phyloP scores from a whole-genome alignment of 2,888 invertebrate species.

The Xylophagus ater region DNA sequence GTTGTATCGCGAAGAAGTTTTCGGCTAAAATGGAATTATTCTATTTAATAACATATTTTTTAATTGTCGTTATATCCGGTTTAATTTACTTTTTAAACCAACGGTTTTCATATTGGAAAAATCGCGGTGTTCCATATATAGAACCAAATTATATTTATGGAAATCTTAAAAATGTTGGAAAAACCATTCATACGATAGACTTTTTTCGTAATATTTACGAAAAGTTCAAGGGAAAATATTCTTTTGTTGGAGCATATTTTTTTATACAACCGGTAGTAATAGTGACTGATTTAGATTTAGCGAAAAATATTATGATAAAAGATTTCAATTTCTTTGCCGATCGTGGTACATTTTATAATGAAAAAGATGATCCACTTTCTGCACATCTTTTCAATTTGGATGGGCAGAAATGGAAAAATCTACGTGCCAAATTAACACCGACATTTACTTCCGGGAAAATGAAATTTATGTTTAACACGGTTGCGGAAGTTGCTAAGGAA shows the following conservation, averaged over 20 bases:
- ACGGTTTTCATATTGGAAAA: constrained; percentile 25
- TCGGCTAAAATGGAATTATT: too few relatives aligned
- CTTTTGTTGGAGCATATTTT: constrained; percentile 14
- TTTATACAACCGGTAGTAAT: constrained; percentile 13
- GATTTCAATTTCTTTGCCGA: constrained; percentile 27
- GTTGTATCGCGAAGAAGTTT: too few relatives aligned
- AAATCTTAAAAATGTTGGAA: constrained; percentile 20
- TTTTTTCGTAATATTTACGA: constrained; percentile 22
- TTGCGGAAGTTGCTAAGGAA: too few relatives aligned
- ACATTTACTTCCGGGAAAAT: too few relatives aligned
- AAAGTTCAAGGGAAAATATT: constrained; percentile 8
- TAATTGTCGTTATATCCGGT: too few relatives aligned
- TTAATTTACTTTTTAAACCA: too few relatives aligned
- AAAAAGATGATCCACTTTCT: constrained; percentile 23
- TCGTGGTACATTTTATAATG: constrained; percentile 23
- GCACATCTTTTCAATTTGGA: too few relatives aligned
- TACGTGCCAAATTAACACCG: constrained; percentile 39
- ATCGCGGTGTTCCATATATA: constrained; percentile 3
- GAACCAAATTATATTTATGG: constrained; percentile 9
- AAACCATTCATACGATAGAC: constrained; percentile 21
- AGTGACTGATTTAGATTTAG: constrained; percentile 30
- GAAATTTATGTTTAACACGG: too few relatives aligned
- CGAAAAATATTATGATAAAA: constrained; percentile 26
- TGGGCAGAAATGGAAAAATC: constrained; percentile 40
- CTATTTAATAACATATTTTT: too few relatives aligned